Evolutionary conservation across 2,797 vertebrate genomes (phyloP), one percentile per base, ranked within the genome.

Genomic region (Takifugu ocellatus): DNA sequence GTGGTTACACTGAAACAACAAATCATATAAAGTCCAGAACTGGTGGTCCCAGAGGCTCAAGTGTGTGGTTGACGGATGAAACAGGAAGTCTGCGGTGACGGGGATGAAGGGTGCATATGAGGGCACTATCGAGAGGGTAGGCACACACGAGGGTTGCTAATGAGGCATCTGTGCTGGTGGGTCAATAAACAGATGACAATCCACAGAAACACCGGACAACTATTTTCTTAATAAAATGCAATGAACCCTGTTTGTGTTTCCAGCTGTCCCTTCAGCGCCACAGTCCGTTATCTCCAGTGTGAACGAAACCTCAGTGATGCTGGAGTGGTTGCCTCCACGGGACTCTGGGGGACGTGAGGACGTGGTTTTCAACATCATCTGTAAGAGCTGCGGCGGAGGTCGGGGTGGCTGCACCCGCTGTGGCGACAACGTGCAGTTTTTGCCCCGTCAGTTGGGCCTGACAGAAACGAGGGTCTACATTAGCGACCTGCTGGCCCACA

Each of bases 361-460:
- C 3, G 92, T 98, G 0, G 96, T 97, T 42, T 99, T 95, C 86
- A 98, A 98, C 84, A 94, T 98, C 88, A 97, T 99, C 90, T 98
- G 96, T 79, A 98, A 98, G 86, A 98, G 95, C 88, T 99, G 96
- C 0, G 94, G 94, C 0, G 94, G 95, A 0, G 94, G 94, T 0
- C 90, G 95, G 0, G 88, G 90, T 2, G 93, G 93, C 1, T 99
- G 97, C 86, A 97, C 94, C 0, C 95, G 96, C 80, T 99, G 97
- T 0, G 97, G 97, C 16, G 96, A 98, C 92, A 97, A 97, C 0
- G 96, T 99, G 39, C 96, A 98, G 88, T 99, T 98, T 0, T 48
- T 94, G 0, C 97, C 97, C 0, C 94, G 96, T 39, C 97, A 98
- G 89, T 91, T 98, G 83, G 96, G 97, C 57, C 90, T 98, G 70